phyloP scores from a whole-genome alignment of 2,113 vertebrate genomes.

The Probosciger aterrimus region DNA sequence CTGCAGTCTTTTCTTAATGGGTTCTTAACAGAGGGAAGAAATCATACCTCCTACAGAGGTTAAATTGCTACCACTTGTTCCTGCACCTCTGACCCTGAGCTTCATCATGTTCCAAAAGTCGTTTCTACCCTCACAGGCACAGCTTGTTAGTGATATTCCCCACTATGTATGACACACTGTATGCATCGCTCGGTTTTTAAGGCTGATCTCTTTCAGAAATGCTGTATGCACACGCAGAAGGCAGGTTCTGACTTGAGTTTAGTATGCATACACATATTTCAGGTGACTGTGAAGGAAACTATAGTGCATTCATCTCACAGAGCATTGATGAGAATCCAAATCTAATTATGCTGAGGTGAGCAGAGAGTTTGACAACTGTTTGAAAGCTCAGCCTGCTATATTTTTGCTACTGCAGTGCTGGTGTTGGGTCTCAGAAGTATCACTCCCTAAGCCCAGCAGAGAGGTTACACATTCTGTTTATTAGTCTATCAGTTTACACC shows the following conservation, averaged over 20 bases:
- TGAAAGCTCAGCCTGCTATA: neutral
- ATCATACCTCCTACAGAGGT: neutral
- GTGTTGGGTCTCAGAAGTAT: neutral
- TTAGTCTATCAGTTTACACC: neutral
- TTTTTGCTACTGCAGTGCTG: neutral
- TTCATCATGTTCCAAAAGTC: neutral
- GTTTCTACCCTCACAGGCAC: neutral
- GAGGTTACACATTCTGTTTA: neutral
- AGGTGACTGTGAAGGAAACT: neutral
- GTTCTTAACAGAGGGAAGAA: conserved; percentile 14
- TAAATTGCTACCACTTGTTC: neutral
- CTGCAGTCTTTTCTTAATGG: neutral
- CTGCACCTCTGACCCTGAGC: neutral
- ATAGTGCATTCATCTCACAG: neutral
- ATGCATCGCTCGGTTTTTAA: neutral
- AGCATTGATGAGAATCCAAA: neutral
- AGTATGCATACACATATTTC: neutral
- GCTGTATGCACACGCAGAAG: neutral
- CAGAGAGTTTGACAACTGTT: neutral
- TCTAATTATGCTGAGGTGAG: neutral
- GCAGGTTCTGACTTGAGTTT: neutral
- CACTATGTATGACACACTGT: neutral
- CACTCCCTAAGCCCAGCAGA: neutral
- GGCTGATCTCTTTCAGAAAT: neutral
- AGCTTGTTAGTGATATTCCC: neutral